Percentiles rank a stretch among this genome's conserved stretches.
Conservation (phyloP, 2,797 vertebrate genomes). For the Euthynnus affinis region DNA sequence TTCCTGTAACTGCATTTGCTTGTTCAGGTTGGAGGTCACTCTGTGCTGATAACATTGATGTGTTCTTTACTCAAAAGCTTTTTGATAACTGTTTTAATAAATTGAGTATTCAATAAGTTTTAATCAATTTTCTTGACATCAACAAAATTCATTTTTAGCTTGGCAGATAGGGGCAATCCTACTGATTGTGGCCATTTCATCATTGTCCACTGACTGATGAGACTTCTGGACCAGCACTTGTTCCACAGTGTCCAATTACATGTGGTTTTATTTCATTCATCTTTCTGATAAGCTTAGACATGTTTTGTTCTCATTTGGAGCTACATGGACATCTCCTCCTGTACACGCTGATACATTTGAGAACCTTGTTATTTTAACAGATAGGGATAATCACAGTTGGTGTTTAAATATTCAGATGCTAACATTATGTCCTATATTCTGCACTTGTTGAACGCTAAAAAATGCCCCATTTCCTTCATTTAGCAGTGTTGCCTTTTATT, state of each 20-base stretch:
- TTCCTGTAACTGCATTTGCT: slow-evolving; percentile 70
- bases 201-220: slow-evolving; percentile 17
- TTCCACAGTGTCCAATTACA: background rate
- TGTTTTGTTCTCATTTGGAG: slow-evolving; percentile 6
- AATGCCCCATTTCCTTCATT: slow-evolving; percentile 15
- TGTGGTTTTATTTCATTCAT: background rate
- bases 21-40: slow-evolving; percentile 67
- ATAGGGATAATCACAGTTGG: background rate
- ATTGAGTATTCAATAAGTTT: slow-evolving; percentile 17
- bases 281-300: background rate
- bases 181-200: background rate
- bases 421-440: background rate
- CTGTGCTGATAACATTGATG: slow-evolving; percentile 66
- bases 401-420: slow-evolving; percentile 10
- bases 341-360: background rate
- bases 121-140: slow-evolving; percentile 32
- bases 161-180: background rate
- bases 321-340: background rate
- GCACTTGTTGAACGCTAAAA: background rate
- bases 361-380: slow-evolving; percentile 9
- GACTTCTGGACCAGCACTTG: background rate
- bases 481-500: slow-evolving; percentile 36
- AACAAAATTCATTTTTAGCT: slow-evolving; percentile 1
- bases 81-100: slow-evolving; percentile 26
- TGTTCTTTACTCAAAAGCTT: slow-evolving; percentile 39